Evolutionary conservation across 2,888 invertebrate species (phyloP).

Genomic region (Hoplodrina ambigua): DNA sequence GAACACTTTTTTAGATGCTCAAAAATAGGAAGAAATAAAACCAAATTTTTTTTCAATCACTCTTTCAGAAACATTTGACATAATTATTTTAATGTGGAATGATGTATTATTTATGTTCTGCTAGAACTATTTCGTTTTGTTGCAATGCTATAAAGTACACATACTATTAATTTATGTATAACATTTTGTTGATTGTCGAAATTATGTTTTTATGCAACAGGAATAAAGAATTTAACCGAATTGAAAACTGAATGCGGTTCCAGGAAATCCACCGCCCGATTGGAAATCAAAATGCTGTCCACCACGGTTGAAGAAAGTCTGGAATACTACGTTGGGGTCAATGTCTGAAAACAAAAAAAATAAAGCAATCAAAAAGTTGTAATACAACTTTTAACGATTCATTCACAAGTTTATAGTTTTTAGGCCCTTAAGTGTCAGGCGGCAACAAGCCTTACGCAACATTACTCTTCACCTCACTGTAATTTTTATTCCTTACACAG

Average conservation of each 20-base stretch:
- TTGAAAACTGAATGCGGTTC: slow-evolving; percentile 92
- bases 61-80: slow-evolving; percentile 53
- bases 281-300: slow-evolving; percentile 90
- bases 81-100: slow-evolving; percentile 65
- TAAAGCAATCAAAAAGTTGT: neutral
- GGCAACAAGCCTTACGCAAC: no score
- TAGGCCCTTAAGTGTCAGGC: no score
- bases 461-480: no score
- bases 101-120: slow-evolving; percentile 55
- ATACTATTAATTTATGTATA: slow-evolving; percentile 57
- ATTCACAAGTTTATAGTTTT: no score
- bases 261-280: slow-evolving; percentile 89
- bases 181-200: slow-evolving; percentile 54
- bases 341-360: slow-evolving; percentile 91
- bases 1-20: slow-evolving; percentile 32
- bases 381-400: neutral
- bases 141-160: slow-evolving; percentile 58
- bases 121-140: slow-evolving; percentile 55
- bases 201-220: slow-evolving; percentile 34
- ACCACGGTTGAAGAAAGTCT: slow-evolving; percentile 94
- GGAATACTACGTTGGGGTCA: slow-evolving; percentile 96
- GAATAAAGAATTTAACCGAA: slow-evolving; percentile 89
- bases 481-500: no score
- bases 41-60: slow-evolving; percentile 47
- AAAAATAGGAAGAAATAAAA: slow-evolving; percentile 54